Conservation (phyloP, 1,140 invertebrate genomes). For the Musca domestica region DNA sequence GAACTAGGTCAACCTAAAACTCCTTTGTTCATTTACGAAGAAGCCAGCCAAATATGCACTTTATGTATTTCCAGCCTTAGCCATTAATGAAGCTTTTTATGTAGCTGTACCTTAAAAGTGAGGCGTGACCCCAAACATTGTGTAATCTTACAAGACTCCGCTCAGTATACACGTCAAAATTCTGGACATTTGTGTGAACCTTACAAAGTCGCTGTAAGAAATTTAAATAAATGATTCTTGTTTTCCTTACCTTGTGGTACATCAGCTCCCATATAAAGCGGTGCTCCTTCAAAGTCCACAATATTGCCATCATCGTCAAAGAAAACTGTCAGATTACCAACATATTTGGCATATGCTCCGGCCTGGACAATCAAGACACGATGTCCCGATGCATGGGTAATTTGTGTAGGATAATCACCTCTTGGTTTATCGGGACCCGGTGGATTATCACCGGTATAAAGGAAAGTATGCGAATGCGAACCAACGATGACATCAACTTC, state of each 20-base stretch:
- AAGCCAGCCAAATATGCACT: too few species aligned
- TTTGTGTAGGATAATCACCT: slow-evolving; percentile 67
- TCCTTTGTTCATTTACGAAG: too few species aligned
- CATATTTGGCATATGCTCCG: slow-evolving; percentile 68
- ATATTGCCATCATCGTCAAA: slow-evolving; percentile 74
- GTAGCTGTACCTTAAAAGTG: too few species aligned
- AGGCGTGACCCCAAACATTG: too few species aligned
- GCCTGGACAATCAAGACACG: slow-evolving; percentile 71
- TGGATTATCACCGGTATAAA: slow-evolving; percentile 61
- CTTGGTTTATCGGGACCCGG: slow-evolving; percentile 59
- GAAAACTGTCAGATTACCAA: slow-evolving; percentile 70
- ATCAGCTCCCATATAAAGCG: slow-evolving; percentile 67
- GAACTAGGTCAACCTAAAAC: too few species aligned
- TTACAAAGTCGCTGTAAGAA: too few species aligned
- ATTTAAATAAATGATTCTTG: not conserved
- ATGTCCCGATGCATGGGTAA: slow-evolving; percentile 58
- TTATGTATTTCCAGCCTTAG: too few species aligned
- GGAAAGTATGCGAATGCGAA: slow-evolving; percentile 81
- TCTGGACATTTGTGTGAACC: too few species aligned
- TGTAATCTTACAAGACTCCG: too few species aligned
- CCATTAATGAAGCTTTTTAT: too few species aligned
- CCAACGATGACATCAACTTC: slow-evolving; percentile 81
- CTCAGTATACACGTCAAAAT: too few species aligned
- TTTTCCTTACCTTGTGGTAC: slow-evolving; percentile 62
- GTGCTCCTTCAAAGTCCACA: slow-evolving; percentile 67